Evolutionary conservation across 2,888 invertebrate species (phyloP).

Genomic region (Athetis lepigone): DNA sequence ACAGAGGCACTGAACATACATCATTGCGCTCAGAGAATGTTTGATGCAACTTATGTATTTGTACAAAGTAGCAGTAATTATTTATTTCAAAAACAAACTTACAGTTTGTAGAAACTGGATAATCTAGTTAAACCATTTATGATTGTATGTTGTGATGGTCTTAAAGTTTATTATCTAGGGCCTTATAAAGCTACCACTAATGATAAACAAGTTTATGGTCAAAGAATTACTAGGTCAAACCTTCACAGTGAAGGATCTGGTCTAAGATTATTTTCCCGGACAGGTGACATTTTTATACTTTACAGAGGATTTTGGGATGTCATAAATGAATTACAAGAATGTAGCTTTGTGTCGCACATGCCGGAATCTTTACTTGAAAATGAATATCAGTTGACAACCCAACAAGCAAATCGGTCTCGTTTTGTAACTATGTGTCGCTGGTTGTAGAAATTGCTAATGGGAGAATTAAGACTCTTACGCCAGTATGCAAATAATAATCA

Average conservation of each 20-base stretch:
- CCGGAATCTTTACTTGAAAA: slow-evolving; percentile 14
- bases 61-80: slow-evolving; percentile 32
- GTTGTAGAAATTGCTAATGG: slow-evolving; percentile 17
- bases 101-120: slow-evolving; percentile 28
- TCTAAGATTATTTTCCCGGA: slow-evolving; percentile 5
- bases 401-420: slow-evolving; percentile 15
- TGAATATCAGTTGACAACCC: slow-evolving; percentile 22
- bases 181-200: slow-evolving; percentile 15
- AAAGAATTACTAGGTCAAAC: slow-evolving; percentile 6
- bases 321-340: slow-evolving; percentile 10
- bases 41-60: slow-evolving; percentile 33
- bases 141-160: slow-evolving; percentile 21
- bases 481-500: slow-evolving; percentile 8
- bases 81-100: slow-evolving; percentile 35
- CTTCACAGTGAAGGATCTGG: slow-evolving; percentile 1
- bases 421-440: slow-evolving; percentile 16
- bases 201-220: no score
- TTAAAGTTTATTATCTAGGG: slow-evolving; percentile 21
- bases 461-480: slow-evolving; percentile 9
- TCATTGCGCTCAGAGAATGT: no score
- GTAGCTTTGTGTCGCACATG: slow-evolving; percentile 6
- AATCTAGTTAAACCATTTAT: slow-evolving; percentile 32
- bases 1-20: no score
- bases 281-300: slow-evolving; percentile 11
- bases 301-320: slow-evolving; percentile 16